Conservation (phyloP, 37 sponge, comb jelly and placozoan species). For the Chondrosia reniformis region DNA sequence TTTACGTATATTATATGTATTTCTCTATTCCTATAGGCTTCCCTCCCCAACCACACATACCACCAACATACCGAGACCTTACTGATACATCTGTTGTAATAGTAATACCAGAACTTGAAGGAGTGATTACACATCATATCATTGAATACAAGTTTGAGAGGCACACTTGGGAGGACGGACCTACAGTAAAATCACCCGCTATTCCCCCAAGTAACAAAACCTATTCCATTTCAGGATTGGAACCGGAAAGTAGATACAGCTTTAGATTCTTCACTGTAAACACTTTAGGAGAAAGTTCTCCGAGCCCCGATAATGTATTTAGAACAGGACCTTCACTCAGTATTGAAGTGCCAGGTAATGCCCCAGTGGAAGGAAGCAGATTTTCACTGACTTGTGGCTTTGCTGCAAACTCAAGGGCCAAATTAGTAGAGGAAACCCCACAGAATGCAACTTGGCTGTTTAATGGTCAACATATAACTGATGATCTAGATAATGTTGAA, state of each 20-base stretch:
- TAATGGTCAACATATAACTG: not conserved
- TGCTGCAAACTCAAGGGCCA: too few species aligned
- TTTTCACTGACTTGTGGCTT: not conserved
- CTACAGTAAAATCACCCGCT: not conserved
- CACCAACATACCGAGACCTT: not conserved
- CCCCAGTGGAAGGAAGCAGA: not conserved
- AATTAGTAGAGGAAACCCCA: too few species aligned
- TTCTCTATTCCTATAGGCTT: too few species aligned
- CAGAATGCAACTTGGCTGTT: not conserved
- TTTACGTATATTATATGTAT: too few species aligned
- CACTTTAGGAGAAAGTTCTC: not conserved
- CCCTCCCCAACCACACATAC: not conserved
- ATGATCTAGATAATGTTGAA: not conserved
- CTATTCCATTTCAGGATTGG: not conserved
- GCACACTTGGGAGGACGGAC: not conserved
- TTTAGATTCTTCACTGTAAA: not conserved
- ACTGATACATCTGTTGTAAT: constrained; percentile 12
- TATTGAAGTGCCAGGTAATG: not conserved
- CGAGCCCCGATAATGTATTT: not conserved
- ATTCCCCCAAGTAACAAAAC: not conserved
- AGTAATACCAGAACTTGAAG: not conserved
- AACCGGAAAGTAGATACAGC: not conserved
- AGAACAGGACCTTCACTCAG: not conserved
- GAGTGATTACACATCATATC: not conserved
- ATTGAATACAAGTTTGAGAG: not conserved